Base-by-base conservation (phyloP, 2,113 vertebrate species). In the Caranx melampygus region DNA sequence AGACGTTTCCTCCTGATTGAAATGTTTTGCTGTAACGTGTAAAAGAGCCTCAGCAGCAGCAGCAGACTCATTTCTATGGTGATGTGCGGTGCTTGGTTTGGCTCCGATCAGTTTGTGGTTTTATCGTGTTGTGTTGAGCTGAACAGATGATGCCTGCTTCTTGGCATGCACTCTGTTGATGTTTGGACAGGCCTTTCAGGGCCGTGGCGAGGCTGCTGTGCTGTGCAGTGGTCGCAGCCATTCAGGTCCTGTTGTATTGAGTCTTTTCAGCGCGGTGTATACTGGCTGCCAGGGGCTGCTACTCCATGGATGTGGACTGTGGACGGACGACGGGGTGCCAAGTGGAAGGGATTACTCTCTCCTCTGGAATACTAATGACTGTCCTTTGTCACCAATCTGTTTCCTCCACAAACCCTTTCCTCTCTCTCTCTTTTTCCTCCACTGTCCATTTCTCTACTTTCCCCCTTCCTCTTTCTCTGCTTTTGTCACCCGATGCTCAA, bases 351-450 rank as follows among this genome's bases (percentile, higher is more conserved):
- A 89, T 87, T 87, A 87, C 80, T 81, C 70, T 78, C 67, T 85
- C 71, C 84, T 81, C 79, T 75, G 81, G 92, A 95, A 94, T 94
- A 94, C 92, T 85, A 90, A 94, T 93, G 82, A 87, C 55, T 1
- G 13, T 31, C 87, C 82, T 94, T 93, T 92, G 89, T 92, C 79
- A 80, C 58, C 14, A 18, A 82, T 86, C 73, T 45, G 61, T 85
- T 90, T 84, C 69, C 78, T 90, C 67, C 49, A 35, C 71, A 47
- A 49, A 61, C 34, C 68, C 63, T 62, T 18, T 76, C 49, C 82
- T 70, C 45, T 60, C 77, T 64, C n/a, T 26, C 26, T 26, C 26
- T 26, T 26, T 26, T 51, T 3, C 49, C 80, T 26, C 62, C 87
- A 15, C 63, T 79, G 57, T 67, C 82, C 65, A 58, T 68, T 69